phyloP scores from a whole-genome alignment of 2,888 invertebrate genomes.

The Liopterus haemorrhoidalis region DNA sequence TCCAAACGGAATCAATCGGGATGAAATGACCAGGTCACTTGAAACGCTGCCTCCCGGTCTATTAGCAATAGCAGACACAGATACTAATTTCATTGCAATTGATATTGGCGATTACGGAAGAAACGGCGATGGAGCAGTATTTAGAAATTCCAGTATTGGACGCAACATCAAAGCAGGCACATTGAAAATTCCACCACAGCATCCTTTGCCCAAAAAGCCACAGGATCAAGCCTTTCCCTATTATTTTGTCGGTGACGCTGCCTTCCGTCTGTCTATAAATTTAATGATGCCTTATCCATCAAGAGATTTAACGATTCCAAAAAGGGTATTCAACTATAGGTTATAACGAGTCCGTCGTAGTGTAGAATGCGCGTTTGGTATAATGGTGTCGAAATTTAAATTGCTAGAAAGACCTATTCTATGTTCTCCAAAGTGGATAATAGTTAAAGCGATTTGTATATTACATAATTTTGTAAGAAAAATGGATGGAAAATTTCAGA shows the following conservation, averaged over 20 bases:
- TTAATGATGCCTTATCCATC: slow-evolving; percentile 9
- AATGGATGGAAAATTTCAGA: slow-evolving; percentile 14
- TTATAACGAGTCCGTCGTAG: slow-evolving; percentile 9
- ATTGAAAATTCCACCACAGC: slow-evolving; percentile 14
- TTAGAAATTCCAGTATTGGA: slow-evolving; percentile 15
- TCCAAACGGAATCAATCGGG: slow-evolving; percentile 12
- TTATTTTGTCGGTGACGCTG: slow-evolving; percentile 9
- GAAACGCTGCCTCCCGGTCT: no score
- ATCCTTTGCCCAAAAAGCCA: slow-evolving; percentile 15
- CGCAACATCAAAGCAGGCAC: no score
- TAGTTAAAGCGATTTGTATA: slow-evolving; percentile 15
- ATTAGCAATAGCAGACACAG: slow-evolving; percentile 13
- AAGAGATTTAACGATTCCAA: slow-evolving; percentile 4
- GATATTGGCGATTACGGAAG: slow-evolving; percentile 15
- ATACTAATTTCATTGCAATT: slow-evolving; percentile 14
- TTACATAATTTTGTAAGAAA: slow-evolving; percentile 18
- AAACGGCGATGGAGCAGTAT: slow-evolving; percentile 17
- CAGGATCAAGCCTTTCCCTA: slow-evolving; percentile 10
- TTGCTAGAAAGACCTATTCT: slow-evolving; percentile 11
- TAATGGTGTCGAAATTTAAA: slow-evolving; percentile 12
- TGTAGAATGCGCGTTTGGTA: slow-evolving; percentile 16
- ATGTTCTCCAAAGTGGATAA: slow-evolving; percentile 12
- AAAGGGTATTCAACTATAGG: slow-evolving; percentile 13
- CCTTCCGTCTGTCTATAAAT: slow-evolving; percentile 7
- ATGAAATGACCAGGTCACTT: no score